A percentile compares a stretch with the other conserved stretches of the same genome.
Conservation (phyloP, 2,113 vertebrate species). For the Mohoua ochrocephala region DNA sequence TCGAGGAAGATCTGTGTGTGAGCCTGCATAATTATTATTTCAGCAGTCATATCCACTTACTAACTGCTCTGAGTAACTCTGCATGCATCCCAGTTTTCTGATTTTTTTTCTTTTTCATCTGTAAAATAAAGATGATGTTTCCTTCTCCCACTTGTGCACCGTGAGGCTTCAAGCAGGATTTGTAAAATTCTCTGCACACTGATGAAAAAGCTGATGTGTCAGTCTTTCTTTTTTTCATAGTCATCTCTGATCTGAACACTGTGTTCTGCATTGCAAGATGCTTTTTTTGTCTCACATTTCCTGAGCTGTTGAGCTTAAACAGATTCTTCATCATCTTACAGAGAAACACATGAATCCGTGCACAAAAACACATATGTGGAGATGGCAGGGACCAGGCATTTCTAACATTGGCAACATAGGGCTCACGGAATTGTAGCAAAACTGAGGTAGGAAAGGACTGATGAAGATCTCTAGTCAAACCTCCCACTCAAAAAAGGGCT, state of each 20-base stretch:
- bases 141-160: background rate
- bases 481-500: background rate
- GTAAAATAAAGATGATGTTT: background rate
- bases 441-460: background rate
- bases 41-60: background rate
- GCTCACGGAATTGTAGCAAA: background rate
- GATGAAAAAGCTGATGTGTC: background rate
- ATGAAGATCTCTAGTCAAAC: background rate
- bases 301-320: background rate
- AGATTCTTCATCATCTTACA: background rate
- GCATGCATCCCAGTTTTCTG: background rate
- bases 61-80: background rate
- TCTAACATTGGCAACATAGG: background rate
- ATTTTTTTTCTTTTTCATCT: background rate
- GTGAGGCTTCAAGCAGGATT: background rate
- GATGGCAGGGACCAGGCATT: background rate
- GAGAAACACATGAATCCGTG: background rate
- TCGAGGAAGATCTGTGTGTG: background rate
- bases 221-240: background rate
- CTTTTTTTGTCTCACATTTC: background rate
- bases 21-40: background rate
- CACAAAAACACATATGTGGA: background rate
- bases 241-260: background rate
- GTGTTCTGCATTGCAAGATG: background rate
- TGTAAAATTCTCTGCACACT: background rate